phyloP scores from a whole-genome alignment of 1,140 invertebrate species.

The Choristoneura fumiferana region DNA sequence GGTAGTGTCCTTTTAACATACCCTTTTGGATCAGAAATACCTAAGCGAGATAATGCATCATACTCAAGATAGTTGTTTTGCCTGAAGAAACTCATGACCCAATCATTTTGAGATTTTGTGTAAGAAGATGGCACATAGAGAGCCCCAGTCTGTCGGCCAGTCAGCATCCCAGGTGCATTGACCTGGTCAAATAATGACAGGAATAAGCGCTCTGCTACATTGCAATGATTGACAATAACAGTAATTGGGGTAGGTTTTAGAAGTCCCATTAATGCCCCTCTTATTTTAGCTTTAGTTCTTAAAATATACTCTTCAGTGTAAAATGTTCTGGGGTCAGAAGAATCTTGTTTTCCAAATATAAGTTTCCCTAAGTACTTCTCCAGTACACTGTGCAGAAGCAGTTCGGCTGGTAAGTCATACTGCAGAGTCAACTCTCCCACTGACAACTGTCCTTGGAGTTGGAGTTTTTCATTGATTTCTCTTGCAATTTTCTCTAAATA shows the following conservation, averaged over 20 bases:
- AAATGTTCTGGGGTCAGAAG: constrained; percentile 88
- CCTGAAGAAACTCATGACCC: constrained; percentile 94
- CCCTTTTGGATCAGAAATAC: constrained; percentile 90
- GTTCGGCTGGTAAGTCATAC: constrained; percentile 95
- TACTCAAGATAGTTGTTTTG: constrained; percentile 98
- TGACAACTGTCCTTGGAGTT: constrained; percentile 90
- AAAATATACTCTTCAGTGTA: constrained; percentile 94
- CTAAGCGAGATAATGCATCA: constrained; percentile 91
- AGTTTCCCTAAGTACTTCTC: constrained; percentile 88
- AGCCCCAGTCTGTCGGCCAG: constrained; percentile 87
- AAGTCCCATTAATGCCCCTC: constrained; percentile 92
- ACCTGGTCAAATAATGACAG: constrained; percentile 84
- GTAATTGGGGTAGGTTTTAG: constrained; percentile 90
- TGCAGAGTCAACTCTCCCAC: constrained; percentile 91
- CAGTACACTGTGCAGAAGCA: constrained; percentile 85
- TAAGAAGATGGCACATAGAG: constrained; percentile 95
- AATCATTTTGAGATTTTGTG: constrained; percentile 89
- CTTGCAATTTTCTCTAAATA: constrained; percentile 92
- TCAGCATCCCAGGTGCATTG: constrained; percentile 87
- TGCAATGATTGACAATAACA: constrained; percentile 88
- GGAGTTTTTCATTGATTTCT: constrained; percentile 95
- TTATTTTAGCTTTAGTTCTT: constrained; percentile 90
- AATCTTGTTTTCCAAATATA: constrained; percentile 91
- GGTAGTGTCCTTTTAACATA: constrained; percentile 90
- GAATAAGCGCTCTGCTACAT: constrained; percentile 91